Percentiles rank a stretch among this genome's conserved stretches.
These are phyloP conservation scores for Anguilla marmorata DNA, from an alignment of 2,797 vertebrate genomes.

Conservation along the genomic window DNA sequence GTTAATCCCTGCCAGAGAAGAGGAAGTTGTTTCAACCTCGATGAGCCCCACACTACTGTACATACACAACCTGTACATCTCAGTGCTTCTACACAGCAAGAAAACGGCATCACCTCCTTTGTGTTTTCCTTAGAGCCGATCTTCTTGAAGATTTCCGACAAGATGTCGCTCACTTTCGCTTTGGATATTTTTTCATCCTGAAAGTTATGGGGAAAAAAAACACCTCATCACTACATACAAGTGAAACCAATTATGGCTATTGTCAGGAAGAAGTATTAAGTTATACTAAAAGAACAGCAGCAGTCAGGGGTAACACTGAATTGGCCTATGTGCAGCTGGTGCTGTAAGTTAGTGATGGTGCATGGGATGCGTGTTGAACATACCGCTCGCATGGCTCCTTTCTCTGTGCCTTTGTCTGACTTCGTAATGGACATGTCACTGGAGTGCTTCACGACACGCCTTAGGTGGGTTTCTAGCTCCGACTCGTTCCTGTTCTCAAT, in stretches of 20 bases:
- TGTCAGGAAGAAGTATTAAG: background rate
- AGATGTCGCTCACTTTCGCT: slow-evolving; percentile 93
- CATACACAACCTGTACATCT: background rate
- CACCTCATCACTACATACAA: background rate
- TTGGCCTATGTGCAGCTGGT: background rate
- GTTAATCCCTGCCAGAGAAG: slow-evolving; percentile 81
- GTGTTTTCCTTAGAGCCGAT: slow-evolving; percentile 99
- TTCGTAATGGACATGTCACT: slow-evolving; percentile 82
- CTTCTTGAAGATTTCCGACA: slow-evolving; percentile 99
- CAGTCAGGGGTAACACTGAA: background rate
- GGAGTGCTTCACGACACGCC: slow-evolving; percentile 86
- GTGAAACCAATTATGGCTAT: background rate
- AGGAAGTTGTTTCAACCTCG: background rate
- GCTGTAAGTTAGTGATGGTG: background rate
- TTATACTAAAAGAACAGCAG: background rate
- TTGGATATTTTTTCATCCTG: slow-evolving; percentile 94
- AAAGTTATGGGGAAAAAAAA: slow-evolving; percentile 31
- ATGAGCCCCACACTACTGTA: background rate
- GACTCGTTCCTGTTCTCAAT: slow-evolving; percentile 98
- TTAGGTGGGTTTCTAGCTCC: slow-evolving; percentile 88
- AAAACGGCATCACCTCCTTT: slow-evolving; percentile 80
- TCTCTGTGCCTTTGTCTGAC: slow-evolving; percentile 87
- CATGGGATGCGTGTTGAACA: slow-evolving; percentile 47
- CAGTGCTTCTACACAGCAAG: background rate
- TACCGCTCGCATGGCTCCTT: slow-evolving; percentile 79